Conservation (phyloP, 92 coral and sea anemone genomes). For the Blastomussa wellsi region DNA sequence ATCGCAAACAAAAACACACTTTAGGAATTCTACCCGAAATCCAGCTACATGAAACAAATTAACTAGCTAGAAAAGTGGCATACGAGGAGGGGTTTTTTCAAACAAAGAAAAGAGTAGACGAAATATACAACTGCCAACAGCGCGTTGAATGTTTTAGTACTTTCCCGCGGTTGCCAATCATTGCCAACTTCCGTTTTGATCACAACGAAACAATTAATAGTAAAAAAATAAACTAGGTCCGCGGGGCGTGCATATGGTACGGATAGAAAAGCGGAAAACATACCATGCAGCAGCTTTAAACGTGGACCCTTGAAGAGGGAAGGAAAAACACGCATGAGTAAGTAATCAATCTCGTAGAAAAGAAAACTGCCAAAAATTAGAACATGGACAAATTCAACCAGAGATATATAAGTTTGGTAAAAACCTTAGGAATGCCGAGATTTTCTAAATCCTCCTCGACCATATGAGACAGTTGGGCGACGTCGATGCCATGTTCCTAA, state of each 20-base stretch:
- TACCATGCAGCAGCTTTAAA: slow-evolving; percentile 87
- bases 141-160: not conserved
- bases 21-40: not conserved
- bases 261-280: slow-evolving; percentile 7
- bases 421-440: slow-evolving; percentile 97
- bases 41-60: too few species aligned
- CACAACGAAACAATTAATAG: not conserved
- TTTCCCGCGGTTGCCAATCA: not conserved
- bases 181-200: not conserved
- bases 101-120: not conserved
- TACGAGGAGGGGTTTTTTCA: not conserved
- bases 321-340: not conserved
- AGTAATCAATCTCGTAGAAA: not conserved
- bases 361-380: not conserved
- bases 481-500: slow-evolving; percentile 87
- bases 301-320: slow-evolving; percentile 83
- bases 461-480: slow-evolving; percentile 72
- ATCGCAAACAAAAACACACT: not conserved
- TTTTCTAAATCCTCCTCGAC: slow-evolving; percentile 84
- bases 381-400: not conserved
- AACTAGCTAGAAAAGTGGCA: not conserved
- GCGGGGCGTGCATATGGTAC: not conserved
- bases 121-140: not conserved
- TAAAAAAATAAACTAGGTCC: not conserved
- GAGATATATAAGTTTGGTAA: too few species aligned